Base-by-base conservation (phyloP, 2,113 vertebrate species). In the Oryzias javanicus region DNA sequence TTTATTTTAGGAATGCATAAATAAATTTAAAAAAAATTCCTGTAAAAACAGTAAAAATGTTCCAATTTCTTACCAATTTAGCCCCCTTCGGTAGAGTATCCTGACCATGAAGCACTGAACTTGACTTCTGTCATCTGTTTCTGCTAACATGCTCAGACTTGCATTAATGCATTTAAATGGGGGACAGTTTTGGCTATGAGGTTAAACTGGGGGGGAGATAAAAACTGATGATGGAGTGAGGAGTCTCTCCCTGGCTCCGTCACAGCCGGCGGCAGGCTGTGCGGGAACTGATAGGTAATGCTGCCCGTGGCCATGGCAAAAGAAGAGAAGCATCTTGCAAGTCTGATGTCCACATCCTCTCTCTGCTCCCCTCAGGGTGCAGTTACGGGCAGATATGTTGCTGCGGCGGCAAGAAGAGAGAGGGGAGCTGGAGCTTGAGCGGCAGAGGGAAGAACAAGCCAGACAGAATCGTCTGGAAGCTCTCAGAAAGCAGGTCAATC, bases 401-500 rank as follows among this genome's bases (percentile, higher is more conserved):
- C 87, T 90, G 72, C 61, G 66, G 35, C 87, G 80, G 57, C 50
- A 67, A 81, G 88, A 81, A 82, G 78, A 92, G 72, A 92, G 70
- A 41, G 90, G 88, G 87, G 86, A 74, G 17, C 42, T 20, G 61
- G 86, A 86, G 50, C 84, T 90, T 17, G 76, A 86, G 19, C 91
- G 71, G 62, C 91, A 79, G 0, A 83, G 72, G 24, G 90, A 86
- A 48, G 79, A 92, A 40, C 70, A 84, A 62, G 82, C 92, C 19
- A 90, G 62, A 70, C 73, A 90, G 74, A 84, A 76, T 58, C 78
- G 90, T 24, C 91, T 96, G 3, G 91, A 91, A 52, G 88, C 79
- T 14, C 92, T 96, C 5, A 87, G 93, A 19, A 92, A 90, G 51
- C 93, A 97, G 95, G 97, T 98, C 81, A 52, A 57, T 75, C 46